A percentile compares a stretch with the other conserved stretches of the same genome.
These are phyloP conservation scores for Drosophila formosana DNA, from an alignment of 2,888 invertebrate genomes.

Conservation along the genomic window DNA sequence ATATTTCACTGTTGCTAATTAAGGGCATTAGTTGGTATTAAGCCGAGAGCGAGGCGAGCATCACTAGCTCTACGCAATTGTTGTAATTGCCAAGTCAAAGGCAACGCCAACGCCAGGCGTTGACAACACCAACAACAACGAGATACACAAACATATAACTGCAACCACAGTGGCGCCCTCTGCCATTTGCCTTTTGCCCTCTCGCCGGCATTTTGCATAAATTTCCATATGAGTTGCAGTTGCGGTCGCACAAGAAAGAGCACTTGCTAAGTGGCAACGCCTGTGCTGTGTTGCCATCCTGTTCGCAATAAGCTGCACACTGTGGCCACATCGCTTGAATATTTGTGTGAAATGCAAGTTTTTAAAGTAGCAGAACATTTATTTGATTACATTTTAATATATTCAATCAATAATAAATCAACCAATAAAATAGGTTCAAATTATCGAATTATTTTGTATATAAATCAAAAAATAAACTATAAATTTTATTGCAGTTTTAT, in stretches of 20 bases:
- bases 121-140: conserved; percentile 3
- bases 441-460: no score
- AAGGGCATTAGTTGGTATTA: neutral
- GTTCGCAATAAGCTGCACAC: conserved; percentile 38
- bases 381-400: no score
- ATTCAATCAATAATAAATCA: no score
- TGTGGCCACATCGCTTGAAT: conserved; percentile 11
- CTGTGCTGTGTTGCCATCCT: neutral
- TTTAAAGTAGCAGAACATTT: no score
- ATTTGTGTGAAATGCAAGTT: no score
- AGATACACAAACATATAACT: conserved; percentile 13
- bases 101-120: conserved; percentile 3
- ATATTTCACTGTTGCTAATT: no score
- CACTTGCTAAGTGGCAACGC: conserved; percentile 27
- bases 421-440: no score
- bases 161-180: conserved; percentile 17
- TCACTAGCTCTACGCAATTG: neutral
- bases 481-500: no score
- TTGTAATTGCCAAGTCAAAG: conserved; percentile 18
- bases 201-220: conserved; percentile 41
- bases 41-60: conserved; percentile 1
- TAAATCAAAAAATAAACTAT: no score
- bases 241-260: conserved; percentile 25
- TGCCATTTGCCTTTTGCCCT: conserved; percentile 23
- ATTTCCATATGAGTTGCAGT: conserved; percentile 38